A percentile compares a stretch with the other conserved stretches of the same genome.
phyloP scores from a whole-genome alignment of 2,797 vertebrate species.

The Sebastes oblongus region DNA sequence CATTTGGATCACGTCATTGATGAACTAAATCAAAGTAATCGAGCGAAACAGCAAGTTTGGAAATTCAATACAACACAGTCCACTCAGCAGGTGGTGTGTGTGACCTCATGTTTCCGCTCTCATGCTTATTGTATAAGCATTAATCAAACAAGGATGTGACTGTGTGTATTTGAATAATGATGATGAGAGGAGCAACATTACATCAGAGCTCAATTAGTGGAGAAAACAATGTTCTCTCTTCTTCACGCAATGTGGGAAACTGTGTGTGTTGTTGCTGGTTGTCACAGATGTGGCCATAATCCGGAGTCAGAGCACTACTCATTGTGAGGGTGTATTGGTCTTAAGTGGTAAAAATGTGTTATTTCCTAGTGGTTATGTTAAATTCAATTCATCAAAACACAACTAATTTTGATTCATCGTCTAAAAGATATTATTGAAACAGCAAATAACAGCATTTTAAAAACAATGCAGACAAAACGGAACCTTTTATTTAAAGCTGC shows the following conservation, averaged over 20 bases:
- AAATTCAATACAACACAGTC: neutral
- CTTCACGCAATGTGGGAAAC: neutral
- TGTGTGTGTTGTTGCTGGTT: no score
- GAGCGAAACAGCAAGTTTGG: neutral
- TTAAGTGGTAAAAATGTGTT: neutral
- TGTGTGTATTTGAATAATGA: constrained; percentile 19
- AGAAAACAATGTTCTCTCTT: neutral
- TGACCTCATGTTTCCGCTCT: constrained; percentile 24
- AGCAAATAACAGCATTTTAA: no score
- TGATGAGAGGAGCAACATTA: constrained; percentile 18
- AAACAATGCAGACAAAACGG: no score
- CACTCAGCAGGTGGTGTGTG: constrained; percentile 6
- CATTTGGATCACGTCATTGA: neutral
- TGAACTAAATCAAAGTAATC: neutral
- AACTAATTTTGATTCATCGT: neutral
- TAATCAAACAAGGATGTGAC: constrained; percentile 31
- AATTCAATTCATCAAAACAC: neutral
- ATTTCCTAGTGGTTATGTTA: fast-evolving
- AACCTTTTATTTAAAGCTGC: no score
- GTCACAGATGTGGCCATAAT: neutral
- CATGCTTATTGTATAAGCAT: constrained; percentile 18
- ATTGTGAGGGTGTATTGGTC: neutral
- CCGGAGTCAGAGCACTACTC: fast-evolving
- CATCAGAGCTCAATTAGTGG: constrained; percentile 9
- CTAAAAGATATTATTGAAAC: fast-evolving